Conservation (phyloP, 2,888 invertebrate genomes). For the Drosophila tripunctata region DNA sequence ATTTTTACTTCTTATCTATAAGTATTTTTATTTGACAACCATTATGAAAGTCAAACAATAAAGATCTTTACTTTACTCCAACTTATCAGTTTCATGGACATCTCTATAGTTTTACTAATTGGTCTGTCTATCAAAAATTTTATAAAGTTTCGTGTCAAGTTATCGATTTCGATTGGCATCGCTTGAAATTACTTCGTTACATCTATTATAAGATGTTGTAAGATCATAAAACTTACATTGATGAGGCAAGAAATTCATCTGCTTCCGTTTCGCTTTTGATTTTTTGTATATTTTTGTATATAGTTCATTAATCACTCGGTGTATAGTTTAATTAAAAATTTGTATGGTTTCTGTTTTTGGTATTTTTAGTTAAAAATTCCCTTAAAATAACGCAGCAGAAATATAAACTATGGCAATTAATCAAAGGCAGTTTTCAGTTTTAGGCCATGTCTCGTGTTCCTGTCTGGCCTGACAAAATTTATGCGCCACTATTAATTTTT, state of each 20-base stretch:
- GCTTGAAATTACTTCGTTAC: slow-evolving; percentile 24
- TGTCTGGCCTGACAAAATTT: slow-evolving; percentile 50
- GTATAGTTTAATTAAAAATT: slow-evolving; percentile 44
- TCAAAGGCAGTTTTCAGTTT: slow-evolving; percentile 50
- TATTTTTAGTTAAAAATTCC: slow-evolving; percentile 40
- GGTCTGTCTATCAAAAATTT: slow-evolving; percentile 13
- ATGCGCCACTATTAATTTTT: slow-evolving; percentile 60
- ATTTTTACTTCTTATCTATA: slow-evolving; percentile 28
- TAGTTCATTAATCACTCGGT: slow-evolving; percentile 44
- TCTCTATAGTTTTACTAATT: slow-evolving; percentile 26
- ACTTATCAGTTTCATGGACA: background rate
- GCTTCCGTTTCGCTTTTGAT: slow-evolving; percentile 6
- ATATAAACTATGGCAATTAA: slow-evolving; percentile 45
- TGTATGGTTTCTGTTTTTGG: slow-evolving; percentile 10
- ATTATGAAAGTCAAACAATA: slow-evolving; percentile 20
- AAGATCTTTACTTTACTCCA: background rate
- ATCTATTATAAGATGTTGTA: slow-evolving; percentile 21
- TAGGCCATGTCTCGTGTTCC: slow-evolving; percentile 43
- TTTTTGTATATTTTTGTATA: slow-evolving; percentile 1
- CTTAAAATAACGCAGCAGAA: slow-evolving; percentile 34
- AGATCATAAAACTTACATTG: slow-evolving; percentile 15
- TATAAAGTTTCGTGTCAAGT: background rate
- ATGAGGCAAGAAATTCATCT: slow-evolving; percentile 5
- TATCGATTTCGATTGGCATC: slow-evolving; percentile 5
- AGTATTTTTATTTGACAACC: slow-evolving; percentile 23